Base-by-base conservation (phyloP, 2,797 vertebrate genomes). In the Pseudocheirus occidentalis region DNA sequence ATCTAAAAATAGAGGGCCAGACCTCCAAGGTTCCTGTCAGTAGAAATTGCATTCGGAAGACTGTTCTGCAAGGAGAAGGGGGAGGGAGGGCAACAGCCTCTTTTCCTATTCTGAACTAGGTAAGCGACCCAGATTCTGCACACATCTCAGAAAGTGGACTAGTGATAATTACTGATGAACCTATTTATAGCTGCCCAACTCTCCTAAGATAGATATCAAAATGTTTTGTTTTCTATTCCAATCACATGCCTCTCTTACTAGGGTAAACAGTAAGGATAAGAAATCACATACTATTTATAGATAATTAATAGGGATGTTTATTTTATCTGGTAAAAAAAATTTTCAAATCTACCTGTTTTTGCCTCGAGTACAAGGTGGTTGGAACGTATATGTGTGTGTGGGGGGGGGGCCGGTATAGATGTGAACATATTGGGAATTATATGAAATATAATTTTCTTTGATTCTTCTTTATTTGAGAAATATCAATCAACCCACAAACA, bases 61-160 rank as follows among this genome's bases (percentile, higher is more conserved):
- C 93, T 91, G 95, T 96, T 98, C 97, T 96, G 58, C 89, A 97
- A 92, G 91, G 90, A 96, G 96, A n/a, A 58, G 87, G 89, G 94
- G 58, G 90, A 95, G 93, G 94, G 90, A 91, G 93, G 93, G 96
- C 96, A 21, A 97, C 4, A 97, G 59, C 54, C 90, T 90, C 89
- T 90, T n/a, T 16, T 57, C 96, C 28, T 56, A 1, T 92, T 92
- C 95, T 46, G 46, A 62, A 91, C 96, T 90, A 57, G 97, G 94
- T 91, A 98, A 96, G 95, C 10, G 31, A 56, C 57, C 90, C 16
- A 92, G 28, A 55, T 95, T 55, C 3, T 91, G 40, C 40, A 29
- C 89, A 27, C 2, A 89, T 24, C 58, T 95, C 62, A 2, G 40
- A 31, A 97, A 93, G 93, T 93, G 96, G 92, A 94, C 93, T 62